Percentiles rank a stretch among this genome's conserved stretches.
Conservation (phyloP, 2,113 vertebrate species). For the Indicator indicator region DNA sequence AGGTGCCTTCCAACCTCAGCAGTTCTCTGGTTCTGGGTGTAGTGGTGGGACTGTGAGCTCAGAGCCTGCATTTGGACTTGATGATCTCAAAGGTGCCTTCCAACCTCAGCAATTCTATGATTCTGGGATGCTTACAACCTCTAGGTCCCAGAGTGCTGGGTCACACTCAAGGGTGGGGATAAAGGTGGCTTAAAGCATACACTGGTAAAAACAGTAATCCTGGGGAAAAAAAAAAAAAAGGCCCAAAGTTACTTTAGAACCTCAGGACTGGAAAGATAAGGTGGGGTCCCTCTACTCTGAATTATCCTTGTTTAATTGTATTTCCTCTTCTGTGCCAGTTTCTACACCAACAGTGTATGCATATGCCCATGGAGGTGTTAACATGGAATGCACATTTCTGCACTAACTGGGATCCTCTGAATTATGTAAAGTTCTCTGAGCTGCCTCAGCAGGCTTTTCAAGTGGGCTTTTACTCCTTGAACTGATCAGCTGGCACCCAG, state of each 20-base stretch:
- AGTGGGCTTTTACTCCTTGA: background rate
- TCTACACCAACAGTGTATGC: background rate
- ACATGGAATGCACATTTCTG: background rate
- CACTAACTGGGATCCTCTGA: background rate
- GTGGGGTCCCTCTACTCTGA: background rate
- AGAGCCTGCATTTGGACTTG: too few relatives aligned
- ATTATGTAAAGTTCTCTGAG: background rate
- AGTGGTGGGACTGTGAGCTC: too few relatives aligned
- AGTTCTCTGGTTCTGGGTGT: too few relatives aligned
- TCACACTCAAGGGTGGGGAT: accelerated
- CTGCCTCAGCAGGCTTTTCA: background rate
- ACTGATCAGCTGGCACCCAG: background rate
- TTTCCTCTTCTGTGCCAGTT: background rate
- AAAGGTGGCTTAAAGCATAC: background rate
- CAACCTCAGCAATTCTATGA: too few relatives aligned
- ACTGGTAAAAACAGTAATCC: background rate
- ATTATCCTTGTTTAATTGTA: background rate
- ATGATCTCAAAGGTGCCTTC: too few relatives aligned
- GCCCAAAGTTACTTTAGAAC: background rate
- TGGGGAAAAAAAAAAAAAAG: background rate
- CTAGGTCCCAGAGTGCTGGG: background rate
- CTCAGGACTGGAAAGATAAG: background rate
- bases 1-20: too few relatives aligned
- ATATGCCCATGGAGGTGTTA: background rate
- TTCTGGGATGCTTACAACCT: background rate